Evolutionary conservation across 1,140 invertebrate genomes (phyloP).

Genomic region (Panagrolaimus sp.): DNA sequence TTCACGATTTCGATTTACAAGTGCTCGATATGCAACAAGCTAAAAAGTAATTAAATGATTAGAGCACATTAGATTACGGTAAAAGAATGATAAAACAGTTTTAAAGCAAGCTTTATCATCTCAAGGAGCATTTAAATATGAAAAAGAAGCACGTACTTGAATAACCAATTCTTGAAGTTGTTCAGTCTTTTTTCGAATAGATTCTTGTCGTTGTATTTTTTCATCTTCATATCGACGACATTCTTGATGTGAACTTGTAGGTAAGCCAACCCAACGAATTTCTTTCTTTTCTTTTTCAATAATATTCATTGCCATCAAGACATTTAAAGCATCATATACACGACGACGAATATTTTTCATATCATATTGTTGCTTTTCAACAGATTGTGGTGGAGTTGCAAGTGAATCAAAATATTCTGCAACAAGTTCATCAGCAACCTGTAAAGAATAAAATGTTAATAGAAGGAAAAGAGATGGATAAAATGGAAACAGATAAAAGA

Average conservation of each 20-base stretch:
- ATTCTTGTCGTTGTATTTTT: slow-evolving; percentile 75
- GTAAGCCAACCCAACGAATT: slow-evolving; percentile 94
- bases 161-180: slow-evolving; percentile 86
- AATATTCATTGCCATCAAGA: slow-evolving; percentile 99
- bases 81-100: too few species aligned
- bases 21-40: slow-evolving; percentile 94
- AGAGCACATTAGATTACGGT: too few species aligned
- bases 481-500: too few species aligned
- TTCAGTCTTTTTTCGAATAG: slow-evolving; percentile 86
- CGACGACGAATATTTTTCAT: slow-evolving; percentile 97
- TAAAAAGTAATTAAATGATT: slow-evolving; percentile 60
- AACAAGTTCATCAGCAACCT: slow-evolving; percentile 90
- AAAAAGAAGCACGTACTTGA: slow-evolving; percentile 48
- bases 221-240: slow-evolving; percentile 64
- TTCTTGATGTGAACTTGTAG: slow-evolving; percentile 65
- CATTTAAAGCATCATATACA: slow-evolving; percentile 98
- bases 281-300: slow-evolving; percentile 99
- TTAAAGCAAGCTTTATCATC: too few species aligned
- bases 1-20: slow-evolving; percentile 74
- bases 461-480: too few species aligned
- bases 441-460: slow-evolving; percentile 21
- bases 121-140: too few species aligned
- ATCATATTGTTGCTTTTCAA: slow-evolving; percentile 75
- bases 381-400: slow-evolving; percentile 34
- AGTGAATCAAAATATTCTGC: slow-evolving; percentile 67